phyloP scores from a whole-genome alignment of 2,113 vertebrate species.

The Callaeas wilsoni region DNA sequence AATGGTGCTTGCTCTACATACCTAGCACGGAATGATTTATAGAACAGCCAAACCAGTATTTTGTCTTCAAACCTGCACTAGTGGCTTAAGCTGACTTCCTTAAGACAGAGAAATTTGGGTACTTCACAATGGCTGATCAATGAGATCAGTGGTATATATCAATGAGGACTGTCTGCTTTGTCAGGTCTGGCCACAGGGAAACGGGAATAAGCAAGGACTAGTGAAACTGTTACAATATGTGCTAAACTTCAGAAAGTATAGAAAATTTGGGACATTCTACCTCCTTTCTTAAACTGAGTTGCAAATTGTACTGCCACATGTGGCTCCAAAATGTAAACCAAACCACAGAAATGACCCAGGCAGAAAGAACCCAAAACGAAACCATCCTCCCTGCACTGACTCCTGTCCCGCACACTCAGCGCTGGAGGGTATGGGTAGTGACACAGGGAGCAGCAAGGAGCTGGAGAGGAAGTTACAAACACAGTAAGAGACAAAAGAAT shows the following conservation, averaged over 20 bases:
- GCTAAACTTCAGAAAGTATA: background rate
- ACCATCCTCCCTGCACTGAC: fast-evolving
- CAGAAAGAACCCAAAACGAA: background rate
- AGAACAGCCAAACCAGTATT: background rate
- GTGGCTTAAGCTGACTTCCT: background rate
- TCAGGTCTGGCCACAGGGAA: background rate
- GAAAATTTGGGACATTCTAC: background rate
- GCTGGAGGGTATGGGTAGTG: background rate
- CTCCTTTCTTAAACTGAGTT: background rate
- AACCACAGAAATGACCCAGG: background rate
- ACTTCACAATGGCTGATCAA: background rate
- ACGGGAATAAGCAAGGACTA: background rate
- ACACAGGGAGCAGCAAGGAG: background rate
- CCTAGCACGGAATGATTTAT: background rate
- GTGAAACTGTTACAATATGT: background rate
- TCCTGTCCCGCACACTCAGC: fast-evolving
- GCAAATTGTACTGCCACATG: background rate
- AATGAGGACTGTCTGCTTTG: background rate
- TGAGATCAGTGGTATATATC: background rate
- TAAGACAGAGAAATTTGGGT: background rate
- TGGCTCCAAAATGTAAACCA: background rate
- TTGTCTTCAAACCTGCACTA: background rate
- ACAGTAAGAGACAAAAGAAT: background rate
- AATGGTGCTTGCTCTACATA: background rate
- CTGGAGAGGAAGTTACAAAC: background rate